Percentiles rank a stretch among this genome's conserved stretches.
These are phyloP conservation scores for Dryomyza anilis DNA, from an alignment of 2,888 invertebrate genomes.

Conservation along the genomic window DNA sequence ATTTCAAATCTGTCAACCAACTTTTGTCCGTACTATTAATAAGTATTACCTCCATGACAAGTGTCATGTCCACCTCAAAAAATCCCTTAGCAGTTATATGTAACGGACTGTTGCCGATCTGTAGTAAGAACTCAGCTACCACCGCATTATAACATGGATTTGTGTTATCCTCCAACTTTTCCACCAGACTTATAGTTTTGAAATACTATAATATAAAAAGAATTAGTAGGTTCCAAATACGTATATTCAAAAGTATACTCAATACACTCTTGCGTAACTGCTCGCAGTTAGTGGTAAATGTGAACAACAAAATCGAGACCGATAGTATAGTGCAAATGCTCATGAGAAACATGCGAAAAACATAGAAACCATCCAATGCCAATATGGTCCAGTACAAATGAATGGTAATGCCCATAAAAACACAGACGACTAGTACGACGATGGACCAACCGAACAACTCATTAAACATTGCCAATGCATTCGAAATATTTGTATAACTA, in stretches of 20 bases:
- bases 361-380: constrained; percentile 37
- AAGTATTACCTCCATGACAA: constrained; percentile 50
- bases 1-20: no score
- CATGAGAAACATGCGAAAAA: constrained; percentile 33
- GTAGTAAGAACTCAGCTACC: constrained; percentile 45
- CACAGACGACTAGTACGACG: constrained; percentile 39
- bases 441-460: constrained; percentile 46
- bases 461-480: constrained; percentile 40
- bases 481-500: constrained; percentile 45
- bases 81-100: constrained; percentile 44
- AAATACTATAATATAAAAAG: neutral
- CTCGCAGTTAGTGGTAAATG: constrained; percentile 45
- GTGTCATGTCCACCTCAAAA: constrained; percentile 44
- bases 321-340: constrained; percentile 22
- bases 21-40: no score
- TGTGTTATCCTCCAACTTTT: neutral
- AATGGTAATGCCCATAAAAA: constrained; percentile 44
- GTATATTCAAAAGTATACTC: neutral
- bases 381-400: constrained; percentile 47
- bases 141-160: constrained; percentile 39
- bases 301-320: constrained; percentile 34
- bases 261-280: constrained; percentile 22
- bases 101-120: constrained; percentile 46
- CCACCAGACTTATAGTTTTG: neutral
- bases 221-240: neutral